Base-by-base conservation (phyloP, 2,113 vertebrate genomes). In the Bolborhynchus lineola region DNA sequence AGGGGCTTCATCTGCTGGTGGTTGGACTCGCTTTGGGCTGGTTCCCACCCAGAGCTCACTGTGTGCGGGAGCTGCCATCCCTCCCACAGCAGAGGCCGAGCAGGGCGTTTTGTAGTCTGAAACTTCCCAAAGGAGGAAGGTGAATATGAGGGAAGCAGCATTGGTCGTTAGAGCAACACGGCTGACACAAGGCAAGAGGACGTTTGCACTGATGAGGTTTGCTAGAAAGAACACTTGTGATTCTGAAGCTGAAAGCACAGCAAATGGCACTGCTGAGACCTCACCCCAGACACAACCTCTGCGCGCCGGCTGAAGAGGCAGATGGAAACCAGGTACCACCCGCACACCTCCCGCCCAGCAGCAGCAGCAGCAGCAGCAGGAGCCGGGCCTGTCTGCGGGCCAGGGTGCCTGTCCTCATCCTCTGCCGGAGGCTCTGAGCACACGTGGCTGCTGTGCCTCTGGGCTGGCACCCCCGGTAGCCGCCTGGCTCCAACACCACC, bases 81-180 rank as follows among this genome's bases (percentile, higher is more conserved):
- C 44, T 26, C 16, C 5, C 46, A 5, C 8, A 1, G 42, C 6
- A 0, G 1, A 2, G 65, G 2, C 31, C 1, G 0, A 19, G n/a
- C 1, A 0, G 37, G n/a, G 49, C 39, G 2, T 29, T 49, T 50
- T 15, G 52, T 28, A 23, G 15, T 13, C 60, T 47, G 67, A 28
- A 57, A 24, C 70, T 26, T 60, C 1, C 0, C 19, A 29, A 46
- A 64, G 62, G 37, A 52, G 13, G 35, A 37, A 33, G 44, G 23
- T 16, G n/a, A 28, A 12, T 2, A 7, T 16, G 21, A 75, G 62
- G 26, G 59, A 63, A 70, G 41, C 28, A 20, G 65, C 44, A 25
- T 26, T 35, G 17, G 10, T 23, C 1, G 3, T 55, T 23, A 19
- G 67, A n/a, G 0, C 3, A 59, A 23, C 23, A 2, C 1, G 26